Conservation (phyloP, 2,888 invertebrate genomes). For the Polydrusus cervinus region DNA sequence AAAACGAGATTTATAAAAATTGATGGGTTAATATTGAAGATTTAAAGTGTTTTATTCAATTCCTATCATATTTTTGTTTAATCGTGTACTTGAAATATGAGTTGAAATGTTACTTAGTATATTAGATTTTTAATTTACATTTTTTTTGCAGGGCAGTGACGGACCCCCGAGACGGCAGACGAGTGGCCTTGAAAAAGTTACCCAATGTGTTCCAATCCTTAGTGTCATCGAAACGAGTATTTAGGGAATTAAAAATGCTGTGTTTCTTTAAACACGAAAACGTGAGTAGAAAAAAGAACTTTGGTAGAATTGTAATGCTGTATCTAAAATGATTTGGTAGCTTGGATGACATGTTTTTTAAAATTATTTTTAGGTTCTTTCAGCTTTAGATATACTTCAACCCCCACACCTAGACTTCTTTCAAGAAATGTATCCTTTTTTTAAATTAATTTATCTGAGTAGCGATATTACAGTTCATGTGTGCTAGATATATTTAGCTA, state of each 20-base stretch:
- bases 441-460: conserved; percentile 46
- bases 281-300: conserved; percentile 79
- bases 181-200: conserved; percentile 99
- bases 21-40: too few species aligned
- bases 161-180: conserved; percentile 97
- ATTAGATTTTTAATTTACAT: conserved; percentile 44
- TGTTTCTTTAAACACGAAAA: conserved; percentile 99
- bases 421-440: conserved; percentile 99
- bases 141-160: conserved; percentile 94
- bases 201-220: conserved; percentile 99
- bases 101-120: background rate
- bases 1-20: too few species aligned
- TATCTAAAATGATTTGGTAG: background rate
- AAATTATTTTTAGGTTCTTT: conserved; percentile 86
- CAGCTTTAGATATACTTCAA: conserved; percentile 98
- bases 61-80: too few species aligned
- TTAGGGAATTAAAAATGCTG: conserved; percentile 99
- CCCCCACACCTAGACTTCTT: conserved; percentile 99
- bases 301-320: background rate
- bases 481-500: background rate
- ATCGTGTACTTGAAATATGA: too few species aligned
- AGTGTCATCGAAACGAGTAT: conserved; percentile 98
- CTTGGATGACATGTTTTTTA: background rate
- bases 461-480: conserved; percentile 19
- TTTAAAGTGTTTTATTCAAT: too few species aligned